Evolutionary conservation across 2,888 invertebrate species (phyloP).

Genomic region (Therioaphis trifolii): DNA sequence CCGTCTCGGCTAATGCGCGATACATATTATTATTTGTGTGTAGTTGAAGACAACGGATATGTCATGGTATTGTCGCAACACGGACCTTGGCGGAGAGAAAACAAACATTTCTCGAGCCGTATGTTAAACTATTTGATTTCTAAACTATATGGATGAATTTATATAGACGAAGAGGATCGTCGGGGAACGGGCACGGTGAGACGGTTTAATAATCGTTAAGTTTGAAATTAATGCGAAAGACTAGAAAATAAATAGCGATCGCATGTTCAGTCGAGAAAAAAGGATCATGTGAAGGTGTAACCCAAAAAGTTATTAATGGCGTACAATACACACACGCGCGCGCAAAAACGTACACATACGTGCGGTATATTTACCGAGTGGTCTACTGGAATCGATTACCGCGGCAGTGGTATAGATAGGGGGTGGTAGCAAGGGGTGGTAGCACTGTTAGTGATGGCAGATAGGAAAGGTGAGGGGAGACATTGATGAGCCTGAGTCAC

Average conservation of each 20-base stretch:
- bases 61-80: no score
- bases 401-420: neutral
- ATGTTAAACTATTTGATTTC: neutral
- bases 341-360: neutral
- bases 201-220: slow-evolving; percentile 43
- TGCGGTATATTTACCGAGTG: slow-evolving; percentile 47
- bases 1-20: neutral
- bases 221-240: slow-evolving; percentile 48
- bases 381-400: slow-evolving; percentile 58
- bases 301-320: slow-evolving; percentile 60
- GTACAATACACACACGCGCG: neutral
- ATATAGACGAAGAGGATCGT: neutral
- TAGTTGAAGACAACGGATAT: no score
- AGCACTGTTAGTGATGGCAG: no score
- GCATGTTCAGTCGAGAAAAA: slow-evolving; percentile 22
- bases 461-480: neutral
- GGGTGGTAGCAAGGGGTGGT: neutral
- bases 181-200: no score
- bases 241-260: slow-evolving; percentile 37
- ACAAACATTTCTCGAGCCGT: neutral
- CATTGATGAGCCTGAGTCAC: slow-evolving; percentile 62
- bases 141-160: neutral
- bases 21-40: neutral
- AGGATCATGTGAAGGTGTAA: slow-evolving; percentile 48
- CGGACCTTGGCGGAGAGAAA: neutral